phyloP scores from a whole-genome alignment of 2,113 vertebrate species.

The Solenodon paradoxus region DNA sequence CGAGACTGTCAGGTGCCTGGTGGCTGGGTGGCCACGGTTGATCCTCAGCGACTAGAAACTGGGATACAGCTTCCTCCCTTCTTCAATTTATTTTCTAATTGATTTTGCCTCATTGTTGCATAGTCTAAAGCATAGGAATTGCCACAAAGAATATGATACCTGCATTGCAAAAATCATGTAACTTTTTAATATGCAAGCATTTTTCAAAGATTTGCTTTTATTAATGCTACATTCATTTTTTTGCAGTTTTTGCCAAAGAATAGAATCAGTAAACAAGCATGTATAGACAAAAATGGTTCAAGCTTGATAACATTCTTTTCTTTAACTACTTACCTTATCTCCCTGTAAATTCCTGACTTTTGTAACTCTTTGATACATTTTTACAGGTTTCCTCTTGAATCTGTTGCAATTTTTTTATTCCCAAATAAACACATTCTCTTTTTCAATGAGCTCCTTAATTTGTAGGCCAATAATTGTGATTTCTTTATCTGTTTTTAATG shows the following conservation, averaged over 20 bases:
- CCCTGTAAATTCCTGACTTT: neutral
- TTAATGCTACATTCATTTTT: too few relatives aligned
- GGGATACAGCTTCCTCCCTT: too few relatives aligned
- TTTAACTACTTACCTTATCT: neutral
- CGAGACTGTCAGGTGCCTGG: too few relatives aligned
- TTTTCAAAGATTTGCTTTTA: constrained; percentile 23
- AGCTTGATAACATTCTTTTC: neutral
- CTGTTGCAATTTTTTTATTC: neutral
- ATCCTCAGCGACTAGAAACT: too few relatives aligned
- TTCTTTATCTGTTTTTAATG: neutral
- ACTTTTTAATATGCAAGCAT: neutral
- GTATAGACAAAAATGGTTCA: neutral
- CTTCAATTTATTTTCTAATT: neutral
- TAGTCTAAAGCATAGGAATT: neutral
- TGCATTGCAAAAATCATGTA: neutral
- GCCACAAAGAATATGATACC: neutral
- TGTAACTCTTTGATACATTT: neutral
- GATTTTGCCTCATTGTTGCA: neutral
- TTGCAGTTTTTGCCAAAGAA: neutral
- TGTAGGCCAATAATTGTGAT: neutral
- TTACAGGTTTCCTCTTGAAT: neutral
- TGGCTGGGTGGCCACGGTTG: too few relatives aligned
- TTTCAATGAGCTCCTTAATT: neutral
- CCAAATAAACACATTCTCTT: neutral
- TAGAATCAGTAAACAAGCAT: neutral